Evolutionary conservation across 2,888 invertebrate genomes (phyloP).

Genomic region (Quadroppia sp.): DNA sequence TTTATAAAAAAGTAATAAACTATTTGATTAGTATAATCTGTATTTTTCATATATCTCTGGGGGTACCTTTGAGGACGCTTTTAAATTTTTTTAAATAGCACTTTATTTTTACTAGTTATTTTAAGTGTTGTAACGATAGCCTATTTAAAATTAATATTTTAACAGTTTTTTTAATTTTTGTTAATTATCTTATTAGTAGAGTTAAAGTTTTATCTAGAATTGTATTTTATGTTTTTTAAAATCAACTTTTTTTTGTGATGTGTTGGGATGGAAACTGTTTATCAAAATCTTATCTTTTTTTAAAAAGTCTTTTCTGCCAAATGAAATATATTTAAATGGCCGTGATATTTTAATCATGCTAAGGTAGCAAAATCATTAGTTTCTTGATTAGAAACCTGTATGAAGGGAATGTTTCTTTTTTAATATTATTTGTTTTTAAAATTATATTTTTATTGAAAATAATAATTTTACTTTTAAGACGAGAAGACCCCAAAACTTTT

Average conservation of each 20-base stretch:
- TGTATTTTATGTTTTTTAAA: constrained; percentile 19
- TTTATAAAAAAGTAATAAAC: too few species aligned
- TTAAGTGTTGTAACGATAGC: constrained; percentile 24
- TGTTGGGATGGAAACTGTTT: constrained; percentile 58
- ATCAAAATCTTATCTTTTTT: constrained; percentile 72
- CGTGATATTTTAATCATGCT: constrained; percentile 72
- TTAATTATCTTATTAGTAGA: constrained; percentile 33
- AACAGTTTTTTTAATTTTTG: constrained; percentile 23
- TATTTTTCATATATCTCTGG: constrained; percentile 60
- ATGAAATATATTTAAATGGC: constrained; percentile 68
- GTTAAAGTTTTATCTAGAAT: not conserved
- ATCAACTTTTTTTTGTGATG: not conserved
- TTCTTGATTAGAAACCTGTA: constrained; percentile 73
- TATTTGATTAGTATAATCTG: too few species aligned
- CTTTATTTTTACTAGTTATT: constrained; percentile 4
- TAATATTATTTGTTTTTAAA: constrained; percentile 59
- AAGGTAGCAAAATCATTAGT: constrained; percentile 77
- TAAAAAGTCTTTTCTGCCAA: constrained; percentile 65
- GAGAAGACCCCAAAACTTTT: constrained; percentile 75
- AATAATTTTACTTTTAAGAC: constrained; percentile 68
- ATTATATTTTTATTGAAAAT: constrained; percentile 61
- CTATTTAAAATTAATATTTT: constrained; percentile 29
- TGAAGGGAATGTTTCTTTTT: constrained; percentile 66
- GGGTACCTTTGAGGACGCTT: constrained; percentile 16
- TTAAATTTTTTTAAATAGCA: not conserved